Evolutionary conservation across 2,888 invertebrate species (phyloP), one percentile per base, ranked within the genome.

Genomic region (Hipparchia sbordonii): DNA sequence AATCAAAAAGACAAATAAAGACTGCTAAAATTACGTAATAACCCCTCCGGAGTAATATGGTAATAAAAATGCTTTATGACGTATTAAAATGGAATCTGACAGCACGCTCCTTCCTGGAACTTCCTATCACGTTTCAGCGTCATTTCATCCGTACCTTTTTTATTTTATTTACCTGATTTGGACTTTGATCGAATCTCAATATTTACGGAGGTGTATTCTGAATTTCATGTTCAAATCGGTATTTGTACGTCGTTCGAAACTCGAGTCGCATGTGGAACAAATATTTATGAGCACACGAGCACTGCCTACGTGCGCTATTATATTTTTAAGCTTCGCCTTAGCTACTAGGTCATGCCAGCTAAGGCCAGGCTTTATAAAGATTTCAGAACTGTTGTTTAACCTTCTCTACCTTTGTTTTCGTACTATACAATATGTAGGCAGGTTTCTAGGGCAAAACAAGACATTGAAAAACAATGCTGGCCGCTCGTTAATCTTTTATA

Each of bases 101-200:
- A 75, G 70, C 73, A 62, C 63, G 67, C 71, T 70, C 69, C 65
- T 51, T 69, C 71, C 67, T 46, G 60, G 66, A 70, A 70, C 72
- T 72, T 72, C 61, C 72, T 76, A 74, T 74, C 75, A 74, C 73
- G 75, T 76, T 75, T 76, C 72, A 67, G 72, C 70, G 72, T 72
- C 73, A 72, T 78, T 76, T 76, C 69, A 74, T 75, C 62, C 74
- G 62, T 75, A 73, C 73, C 72, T 76, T 77, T 73, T 73, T 75
- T 75, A 74, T 77, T 76, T 74, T 76, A 75, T 74, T 77, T 77
- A 71, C 77, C 75, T 77, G 77, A 77, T 77, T 77, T 74, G 61
- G 73, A 67, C 75, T 76, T 72, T 72, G 76, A 77, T 76, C 76
- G 75, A 74, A 75, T 75, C 72, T 72, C 76, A 72, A 77, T 77